A percentile compares a stretch with the other conserved stretches of the same genome.
phyloP scores from a whole-genome alignment of 2,888 invertebrate species.

The Chymomyza caudatula region DNA sequence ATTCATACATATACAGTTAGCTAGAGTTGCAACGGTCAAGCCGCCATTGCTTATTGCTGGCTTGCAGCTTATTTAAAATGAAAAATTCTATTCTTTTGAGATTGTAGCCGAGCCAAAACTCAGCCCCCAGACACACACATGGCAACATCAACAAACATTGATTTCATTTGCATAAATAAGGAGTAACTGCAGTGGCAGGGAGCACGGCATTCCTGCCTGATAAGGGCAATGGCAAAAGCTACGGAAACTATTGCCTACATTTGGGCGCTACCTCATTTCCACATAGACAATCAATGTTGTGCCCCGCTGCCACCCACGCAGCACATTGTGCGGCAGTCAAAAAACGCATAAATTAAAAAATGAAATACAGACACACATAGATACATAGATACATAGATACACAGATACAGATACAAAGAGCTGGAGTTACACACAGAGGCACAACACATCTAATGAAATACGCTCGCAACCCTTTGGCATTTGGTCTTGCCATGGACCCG shows the following conservation, averaged over 20 bases:
- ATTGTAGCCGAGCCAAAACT: constrained; percentile 30
- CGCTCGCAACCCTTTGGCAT: constrained; percentile 45
- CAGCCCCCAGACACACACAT: constrained; percentile 10
- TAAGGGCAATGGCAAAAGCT: background rate
- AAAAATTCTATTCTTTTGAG: constrained; percentile 69
- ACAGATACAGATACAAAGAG: constrained; percentile 10
- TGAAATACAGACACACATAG: constrained; percentile 27
- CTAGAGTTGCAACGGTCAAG: background rate
- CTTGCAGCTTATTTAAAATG: constrained; percentile 63
- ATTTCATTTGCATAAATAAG: constrained; percentile 67
- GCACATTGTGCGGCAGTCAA: constrained; percentile 42
- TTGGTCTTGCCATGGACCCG: constrained; percentile 19
- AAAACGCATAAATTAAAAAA: constrained; percentile 68
- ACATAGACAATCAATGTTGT: constrained; percentile 28
- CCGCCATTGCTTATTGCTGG: too few relatives aligned
- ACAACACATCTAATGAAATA: constrained; percentile 43
- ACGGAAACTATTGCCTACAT: constrained; percentile 53
- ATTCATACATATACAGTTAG: background rate
- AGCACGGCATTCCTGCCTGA: background rate
- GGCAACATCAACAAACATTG: constrained; percentile 55
- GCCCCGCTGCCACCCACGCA: background rate
- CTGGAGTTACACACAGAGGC: background rate
- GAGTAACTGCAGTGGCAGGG: constrained; percentile 28
- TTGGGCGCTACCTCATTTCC: constrained; percentile 24
- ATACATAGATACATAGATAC: constrained; percentile 21